These are phyloP conservation scores for Reinhardtius hippoglossoides DNA, from an alignment of 2,113 vertebrate genomes.

Conservation along the genomic window DNA sequence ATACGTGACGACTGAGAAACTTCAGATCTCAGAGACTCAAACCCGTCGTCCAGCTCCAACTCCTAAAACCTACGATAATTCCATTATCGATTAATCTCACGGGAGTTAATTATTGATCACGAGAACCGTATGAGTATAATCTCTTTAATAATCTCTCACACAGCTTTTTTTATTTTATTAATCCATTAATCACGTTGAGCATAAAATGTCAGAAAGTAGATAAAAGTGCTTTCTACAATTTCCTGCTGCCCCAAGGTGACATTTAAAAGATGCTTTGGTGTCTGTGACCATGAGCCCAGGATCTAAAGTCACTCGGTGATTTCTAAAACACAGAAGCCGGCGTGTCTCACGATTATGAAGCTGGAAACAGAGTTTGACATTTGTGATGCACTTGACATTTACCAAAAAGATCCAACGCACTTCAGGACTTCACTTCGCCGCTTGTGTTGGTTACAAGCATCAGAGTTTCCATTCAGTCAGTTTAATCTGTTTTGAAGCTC, in stretches of 20 bases:
- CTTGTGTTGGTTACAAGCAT: too few relatives aligned
- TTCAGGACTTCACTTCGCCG: too few relatives aligned
- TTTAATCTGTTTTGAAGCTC: too few relatives aligned
- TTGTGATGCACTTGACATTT: neutral
- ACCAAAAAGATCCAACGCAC: neutral
- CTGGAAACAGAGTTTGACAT: neutral
- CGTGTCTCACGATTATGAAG: neutral
- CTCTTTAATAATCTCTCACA: neutral
- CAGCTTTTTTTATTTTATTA: neutral
- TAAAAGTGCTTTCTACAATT: neutral
- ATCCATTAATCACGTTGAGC: neutral
- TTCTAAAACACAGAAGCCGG: too few relatives aligned
- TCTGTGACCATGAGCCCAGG: neutral
- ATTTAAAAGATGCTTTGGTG: neutral
- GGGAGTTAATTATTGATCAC: neutral
- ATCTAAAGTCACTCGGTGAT: too few relatives aligned
- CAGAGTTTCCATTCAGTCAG: too few relatives aligned
- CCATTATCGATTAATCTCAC: neutral
- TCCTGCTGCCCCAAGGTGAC: neutral
- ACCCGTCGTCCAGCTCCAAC: neutral
- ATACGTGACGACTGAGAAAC: neutral
- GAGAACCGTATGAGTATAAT: neutral
- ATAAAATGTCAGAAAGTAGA: conserved; percentile 3
- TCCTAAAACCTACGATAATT: neutral
- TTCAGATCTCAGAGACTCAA: too few relatives aligned